phyloP scores from a whole-genome alignment of 1,140 invertebrate species.

The Cherax destructor region DNA sequence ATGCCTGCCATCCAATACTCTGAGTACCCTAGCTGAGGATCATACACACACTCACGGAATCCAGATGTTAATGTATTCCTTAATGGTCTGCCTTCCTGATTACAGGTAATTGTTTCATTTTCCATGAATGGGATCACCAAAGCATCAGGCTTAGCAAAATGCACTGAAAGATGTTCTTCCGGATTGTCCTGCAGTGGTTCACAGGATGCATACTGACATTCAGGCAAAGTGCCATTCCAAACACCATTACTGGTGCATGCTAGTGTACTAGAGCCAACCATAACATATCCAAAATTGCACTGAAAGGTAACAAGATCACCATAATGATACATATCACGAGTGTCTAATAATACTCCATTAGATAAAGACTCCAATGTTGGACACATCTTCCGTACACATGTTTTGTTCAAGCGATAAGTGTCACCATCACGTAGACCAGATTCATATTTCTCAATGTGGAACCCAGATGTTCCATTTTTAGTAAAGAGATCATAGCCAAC shows the following conservation, averaged over 20 bases:
- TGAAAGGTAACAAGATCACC: slow-evolving; percentile 93
- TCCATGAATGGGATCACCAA: slow-evolving; percentile 91
- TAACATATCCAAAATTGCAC: slow-evolving; percentile 96
- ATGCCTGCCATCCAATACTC: slow-evolving; percentile 95
- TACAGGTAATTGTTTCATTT: slow-evolving; percentile 91
- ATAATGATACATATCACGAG: slow-evolving; percentile 87
- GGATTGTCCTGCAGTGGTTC: slow-evolving; percentile 92
- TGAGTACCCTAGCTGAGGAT: slow-evolving; percentile 85
- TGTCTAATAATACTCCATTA: slow-evolving; percentile 91
- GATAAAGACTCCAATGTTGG: slow-evolving; percentile 86
- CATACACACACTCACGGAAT: slow-evolving; percentile 96
- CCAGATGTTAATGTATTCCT: slow-evolving; percentile 86
- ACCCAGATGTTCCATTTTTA: slow-evolving; percentile 94
- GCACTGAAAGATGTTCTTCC: slow-evolving; percentile 87
- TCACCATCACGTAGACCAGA: slow-evolving; percentile 91
- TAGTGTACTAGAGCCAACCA: slow-evolving; percentile 88
- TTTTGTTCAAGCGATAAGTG: slow-evolving; percentile 93
- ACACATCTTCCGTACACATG: slow-evolving; percentile 95
- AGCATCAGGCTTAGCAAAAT: slow-evolving; percentile 85
- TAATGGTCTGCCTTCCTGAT: slow-evolving; percentile 84
- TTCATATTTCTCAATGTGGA: slow-evolving; percentile 86
- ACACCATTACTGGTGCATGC: slow-evolving; percentile 91
- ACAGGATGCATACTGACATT: slow-evolving; percentile 87
- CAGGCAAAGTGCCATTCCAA: slow-evolving; percentile 95
- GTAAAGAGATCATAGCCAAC: slow-evolving; percentile 94